phyloP scores from a whole-genome alignment of 2,113 vertebrate species.

The Machaerirhynchus nigripectus region DNA sequence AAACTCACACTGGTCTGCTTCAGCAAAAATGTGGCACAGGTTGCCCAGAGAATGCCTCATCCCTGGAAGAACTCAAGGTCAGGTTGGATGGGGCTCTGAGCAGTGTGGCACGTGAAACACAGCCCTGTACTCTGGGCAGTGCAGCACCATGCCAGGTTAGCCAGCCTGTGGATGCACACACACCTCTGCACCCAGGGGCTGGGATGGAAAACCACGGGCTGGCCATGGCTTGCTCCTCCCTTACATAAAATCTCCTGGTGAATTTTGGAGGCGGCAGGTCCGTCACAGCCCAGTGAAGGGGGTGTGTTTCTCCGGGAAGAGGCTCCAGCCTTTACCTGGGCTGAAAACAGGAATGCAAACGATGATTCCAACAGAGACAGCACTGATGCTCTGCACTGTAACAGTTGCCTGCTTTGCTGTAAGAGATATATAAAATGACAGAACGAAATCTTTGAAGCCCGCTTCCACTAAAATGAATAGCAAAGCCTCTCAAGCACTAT shows the following conservation, averaged over 20 bases:
- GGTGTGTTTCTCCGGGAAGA: neutral
- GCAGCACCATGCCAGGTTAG: neutral
- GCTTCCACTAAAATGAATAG: neutral
- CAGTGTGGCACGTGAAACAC: rapidly evolving
- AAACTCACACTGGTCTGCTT: neutral
- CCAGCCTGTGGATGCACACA: neutral
- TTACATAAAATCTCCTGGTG: neutral
- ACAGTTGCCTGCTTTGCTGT: neutral
- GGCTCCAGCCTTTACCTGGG: neutral
- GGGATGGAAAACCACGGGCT: neutral
- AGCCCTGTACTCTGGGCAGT: neutral
- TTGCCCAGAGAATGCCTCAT: neutral
- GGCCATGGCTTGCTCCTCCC: neutral
- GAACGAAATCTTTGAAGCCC: neutral
- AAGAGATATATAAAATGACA: neutral
- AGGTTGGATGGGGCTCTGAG: neutral
- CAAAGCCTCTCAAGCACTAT: neutral
- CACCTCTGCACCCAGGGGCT: neutral
- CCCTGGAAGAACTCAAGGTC: neutral
- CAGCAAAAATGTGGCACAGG: neutral
- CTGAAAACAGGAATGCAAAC: neutral
- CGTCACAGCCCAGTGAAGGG: rapidly evolving
- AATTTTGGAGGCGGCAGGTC: neutral
- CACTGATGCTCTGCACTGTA: neutral
- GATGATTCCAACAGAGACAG: neutral